Evolutionary conservation across 2,113 vertebrate species (phyloP), one percentile per base, ranked within the genome.

Genomic region (Gnathonemus echidnorhynchus): DNA sequence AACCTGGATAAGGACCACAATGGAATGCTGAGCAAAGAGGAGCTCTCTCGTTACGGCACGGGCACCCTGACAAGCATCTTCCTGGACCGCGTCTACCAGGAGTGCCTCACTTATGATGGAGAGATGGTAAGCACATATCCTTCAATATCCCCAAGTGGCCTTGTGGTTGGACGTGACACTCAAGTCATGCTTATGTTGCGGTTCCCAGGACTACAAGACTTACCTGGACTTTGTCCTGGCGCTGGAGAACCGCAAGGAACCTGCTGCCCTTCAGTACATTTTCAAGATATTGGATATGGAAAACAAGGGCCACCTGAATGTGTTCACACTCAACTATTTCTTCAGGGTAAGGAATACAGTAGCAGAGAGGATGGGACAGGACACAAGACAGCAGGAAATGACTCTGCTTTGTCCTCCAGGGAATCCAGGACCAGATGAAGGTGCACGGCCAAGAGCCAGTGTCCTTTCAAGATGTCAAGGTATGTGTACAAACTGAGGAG

Each of bases 341-440:
- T 99, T 99, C 94, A 97, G 98, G 96, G 98, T 99, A 97, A 95
- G 96, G 94, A 91, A 91, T 89, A 53, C 19, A 24, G 35, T n/a
- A 10, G 45, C 21, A 13, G 83, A n/a, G 8, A n/a, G 83, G 45
- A 45, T 42, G 13, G 17, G 74, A 39, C 13, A 39, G 74, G 74
- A 80, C 35, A 80, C 35, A 42, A 19, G 39, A 80, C 15, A 19
- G 70, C 35, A 39, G 35, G 74, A 80, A 80, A 80, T 88, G 24
- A 84, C 48, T 91, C 94, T 83, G 77, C 45, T 87, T 86, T 92
- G 89, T 86, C 88, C 53, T 87, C 13, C 92, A 99, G 98, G 98
- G 97, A 90, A 99, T 99, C 94, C 98, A 99, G 92, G 98, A 99
- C 92, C 97, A 99, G 96, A 99, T 99, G 97, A 99, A 98, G 95